Evolutionary conservation across 2,797 vertebrate genomes (phyloP).

Genomic region (Aulostomus chinensis): DNA sequence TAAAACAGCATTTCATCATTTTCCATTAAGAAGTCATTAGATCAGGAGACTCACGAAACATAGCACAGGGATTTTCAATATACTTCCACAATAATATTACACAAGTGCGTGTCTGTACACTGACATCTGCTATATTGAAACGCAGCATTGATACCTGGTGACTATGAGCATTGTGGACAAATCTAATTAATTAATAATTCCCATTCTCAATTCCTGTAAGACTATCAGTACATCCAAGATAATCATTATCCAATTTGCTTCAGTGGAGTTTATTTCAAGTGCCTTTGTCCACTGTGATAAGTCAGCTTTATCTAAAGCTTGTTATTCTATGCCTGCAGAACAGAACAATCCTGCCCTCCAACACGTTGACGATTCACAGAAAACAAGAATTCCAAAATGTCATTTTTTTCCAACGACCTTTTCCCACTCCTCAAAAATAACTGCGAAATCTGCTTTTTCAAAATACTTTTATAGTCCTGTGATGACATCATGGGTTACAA

Average conservation of each 20-base stretch:
- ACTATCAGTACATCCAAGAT: constrained; percentile 33
- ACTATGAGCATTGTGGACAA: background rate
- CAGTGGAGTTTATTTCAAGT: constrained; percentile 16
- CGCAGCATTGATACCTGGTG: constrained; percentile 6
- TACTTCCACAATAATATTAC: no score
- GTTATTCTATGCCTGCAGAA: constrained; percentile 7
- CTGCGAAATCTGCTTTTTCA: no score
- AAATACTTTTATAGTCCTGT: no score
- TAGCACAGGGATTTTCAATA: constrained; percentile 26
- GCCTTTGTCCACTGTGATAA: constrained; percentile 26
- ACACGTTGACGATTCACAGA: constrained; percentile 4
- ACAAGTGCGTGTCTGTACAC: background rate
- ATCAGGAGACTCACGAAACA: constrained; percentile 10
- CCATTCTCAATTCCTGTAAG: constrained; percentile 17
- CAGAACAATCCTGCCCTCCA: background rate
- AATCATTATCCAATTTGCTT: constrained; percentile 29
- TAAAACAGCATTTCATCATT: constrained; percentile 26
- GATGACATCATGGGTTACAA: no score
- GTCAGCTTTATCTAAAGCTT: constrained; percentile 22
- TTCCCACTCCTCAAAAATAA: background rate
- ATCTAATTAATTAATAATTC: constrained; percentile 22
- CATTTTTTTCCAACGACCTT: background rate
- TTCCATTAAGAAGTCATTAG: constrained; percentile 28
- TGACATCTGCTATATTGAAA: constrained; percentile 14
- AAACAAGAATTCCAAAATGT: constrained; percentile 4